A percentile compares a stretch with the other conserved stretches of the same genome.
Conservation (phyloP, 1,140 invertebrate species). For the Epicauta chinensis region DNA sequence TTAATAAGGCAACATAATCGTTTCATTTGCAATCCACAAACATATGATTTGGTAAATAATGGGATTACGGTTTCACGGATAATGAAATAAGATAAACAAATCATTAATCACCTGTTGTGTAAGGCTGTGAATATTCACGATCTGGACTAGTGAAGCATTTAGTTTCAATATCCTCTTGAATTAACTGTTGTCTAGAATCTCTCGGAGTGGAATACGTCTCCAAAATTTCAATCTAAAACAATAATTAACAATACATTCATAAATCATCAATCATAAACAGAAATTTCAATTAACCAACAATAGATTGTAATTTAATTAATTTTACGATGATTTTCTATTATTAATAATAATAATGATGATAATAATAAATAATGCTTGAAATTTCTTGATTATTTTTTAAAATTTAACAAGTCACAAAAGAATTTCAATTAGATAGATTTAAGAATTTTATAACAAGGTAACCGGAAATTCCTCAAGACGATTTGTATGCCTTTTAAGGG, state of each 20-base stretch:
- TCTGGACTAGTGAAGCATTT: slow-evolving; percentile 50
- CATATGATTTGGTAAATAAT: no score
- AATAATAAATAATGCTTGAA: no score
- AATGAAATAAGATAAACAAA: no score
- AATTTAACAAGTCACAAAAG: neutral
- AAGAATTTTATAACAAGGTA: slow-evolving; percentile 2
- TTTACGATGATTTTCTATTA: no score
- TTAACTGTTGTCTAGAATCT: slow-evolving; percentile 46
- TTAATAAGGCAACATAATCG: no score
- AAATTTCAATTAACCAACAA: no score
- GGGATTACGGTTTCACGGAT: no score
- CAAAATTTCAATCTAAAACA: slow-evolving; percentile 53
- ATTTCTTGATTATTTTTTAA: no score
- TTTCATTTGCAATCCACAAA: no score
- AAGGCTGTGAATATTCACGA: slow-evolving; percentile 53
- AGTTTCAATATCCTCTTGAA: slow-evolving; percentile 47
- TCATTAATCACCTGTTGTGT: slow-evolving; percentile 46
- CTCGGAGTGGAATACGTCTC: slow-evolving; percentile 54
- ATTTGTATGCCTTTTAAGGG: slow-evolving; percentile 5
- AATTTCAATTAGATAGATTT: slow-evolving; percentile 17
- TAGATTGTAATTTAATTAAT: no score
- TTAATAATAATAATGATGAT: no score
- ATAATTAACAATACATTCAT: neutral
- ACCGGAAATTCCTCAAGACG: slow-evolving; percentile 10
- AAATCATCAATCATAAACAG: no score